Conservation (phyloP, 2,888 invertebrate genomes). For the Calephelis perditalis region DNA sequence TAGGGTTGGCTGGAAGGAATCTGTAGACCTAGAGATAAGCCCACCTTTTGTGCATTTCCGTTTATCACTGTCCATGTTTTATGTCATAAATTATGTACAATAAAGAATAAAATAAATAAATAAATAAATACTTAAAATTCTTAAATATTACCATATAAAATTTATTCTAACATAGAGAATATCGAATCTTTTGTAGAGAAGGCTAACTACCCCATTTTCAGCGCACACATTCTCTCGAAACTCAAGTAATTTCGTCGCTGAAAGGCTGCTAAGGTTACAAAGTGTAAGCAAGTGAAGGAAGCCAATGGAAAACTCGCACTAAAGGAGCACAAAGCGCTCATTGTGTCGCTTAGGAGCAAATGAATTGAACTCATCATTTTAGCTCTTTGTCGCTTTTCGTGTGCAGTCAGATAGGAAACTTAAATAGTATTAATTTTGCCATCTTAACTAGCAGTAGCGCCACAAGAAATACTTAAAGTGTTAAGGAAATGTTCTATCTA, state of each 20-base stretch:
- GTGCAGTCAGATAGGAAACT: not conserved
- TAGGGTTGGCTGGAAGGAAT: no score
- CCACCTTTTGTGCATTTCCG: no score
- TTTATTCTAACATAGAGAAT: not conserved
- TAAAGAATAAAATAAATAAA: no score
- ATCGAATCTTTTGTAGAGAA: conserved; percentile 6
- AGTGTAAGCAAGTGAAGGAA: conserved; percentile 26
- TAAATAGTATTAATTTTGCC: no score
- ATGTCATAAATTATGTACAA: no score
- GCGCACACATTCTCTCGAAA: conserved; percentile 15
- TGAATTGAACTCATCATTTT: conserved; percentile 21
- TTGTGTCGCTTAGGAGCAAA: conserved; percentile 30
- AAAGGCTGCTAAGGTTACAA: conserved; percentile 34
- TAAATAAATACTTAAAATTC: no score
- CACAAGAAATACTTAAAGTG: no score
- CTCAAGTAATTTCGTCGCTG: conserved; percentile 21
- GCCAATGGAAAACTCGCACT: conserved; percentile 26
- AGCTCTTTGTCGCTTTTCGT: conserved; percentile 1
- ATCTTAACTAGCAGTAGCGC: no score
- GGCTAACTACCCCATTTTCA: conserved; percentile 14
- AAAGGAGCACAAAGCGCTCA: conserved; percentile 34
- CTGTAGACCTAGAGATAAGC: no score
- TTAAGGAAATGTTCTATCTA: no score
- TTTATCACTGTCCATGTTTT: no score
- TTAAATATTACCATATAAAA: not conserved